phyloP scores from a whole-genome alignment of 1,140 invertebrate genomes.

The Trypoxylus dichotomus region DNA sequence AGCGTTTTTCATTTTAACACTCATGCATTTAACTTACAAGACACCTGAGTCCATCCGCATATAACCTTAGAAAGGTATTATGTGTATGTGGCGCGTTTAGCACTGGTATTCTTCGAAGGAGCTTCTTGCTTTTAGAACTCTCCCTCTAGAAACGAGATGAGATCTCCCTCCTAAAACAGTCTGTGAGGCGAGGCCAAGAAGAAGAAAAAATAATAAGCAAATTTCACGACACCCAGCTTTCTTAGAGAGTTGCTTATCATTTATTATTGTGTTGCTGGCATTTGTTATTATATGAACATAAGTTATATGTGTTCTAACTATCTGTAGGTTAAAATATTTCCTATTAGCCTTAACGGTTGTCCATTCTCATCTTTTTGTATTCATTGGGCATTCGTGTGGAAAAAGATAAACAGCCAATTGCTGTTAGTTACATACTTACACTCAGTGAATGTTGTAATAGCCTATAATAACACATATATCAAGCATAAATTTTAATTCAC shows the following conservation, averaged over 20 bases:
- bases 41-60: constrained; percentile 9
- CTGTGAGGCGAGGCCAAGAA: not conserved
- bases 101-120: constrained; percentile 26
- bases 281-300: not conserved
- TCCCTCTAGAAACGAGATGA: constrained; percentile 25
- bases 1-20: constrained; percentile 28
- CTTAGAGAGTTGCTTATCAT: not conserved
- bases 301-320: not conserved
- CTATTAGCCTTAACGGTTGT: not conserved
- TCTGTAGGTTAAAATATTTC: not conserved
- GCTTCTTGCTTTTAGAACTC: constrained; percentile 30
- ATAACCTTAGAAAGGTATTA: not conserved
- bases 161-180: constrained; percentile 22
- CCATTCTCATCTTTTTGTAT: not conserved
- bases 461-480: not conserved
- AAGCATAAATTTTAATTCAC: not conserved
- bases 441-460: not conserved
- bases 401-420: not conserved
- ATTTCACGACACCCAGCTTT: constrained; percentile 19
- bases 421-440: not conserved
- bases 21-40: not conserved
- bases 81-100: constrained; percentile 19
- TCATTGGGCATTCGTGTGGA: not conserved
- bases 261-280: not conserved
- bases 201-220: not conserved